A percentile compares a stretch with the other conserved stretches of the same genome.
phyloP scores from a whole-genome alignment of 1,140 invertebrate genomes.

The Diorhabda sublineata region DNA sequence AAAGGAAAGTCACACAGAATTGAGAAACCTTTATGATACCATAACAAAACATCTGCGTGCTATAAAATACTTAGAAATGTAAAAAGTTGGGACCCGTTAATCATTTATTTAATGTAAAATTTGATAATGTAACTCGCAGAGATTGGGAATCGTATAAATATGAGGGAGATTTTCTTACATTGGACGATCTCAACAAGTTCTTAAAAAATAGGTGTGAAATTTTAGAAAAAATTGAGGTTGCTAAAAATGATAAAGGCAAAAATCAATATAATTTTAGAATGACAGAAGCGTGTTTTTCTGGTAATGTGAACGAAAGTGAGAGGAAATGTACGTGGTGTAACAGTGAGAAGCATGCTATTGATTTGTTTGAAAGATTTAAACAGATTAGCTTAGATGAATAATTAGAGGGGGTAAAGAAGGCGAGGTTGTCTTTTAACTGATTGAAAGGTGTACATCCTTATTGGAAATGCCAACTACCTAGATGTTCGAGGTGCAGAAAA shows the following conservation, averaged over 20 bases:
- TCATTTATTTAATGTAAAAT: slow-evolving; percentile 8
- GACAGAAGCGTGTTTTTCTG: neutral
- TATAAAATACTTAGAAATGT: neutral
- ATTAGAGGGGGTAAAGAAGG: neutral
- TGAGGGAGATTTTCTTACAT: slow-evolving; percentile 1
- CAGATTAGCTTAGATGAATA: neutral
- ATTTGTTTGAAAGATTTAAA: neutral
- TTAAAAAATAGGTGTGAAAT: slow-evolving; percentile 9
- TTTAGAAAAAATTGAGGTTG: slow-evolving; percentile 5
- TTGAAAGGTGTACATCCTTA: neutral
- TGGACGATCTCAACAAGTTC: slow-evolving; percentile 14
- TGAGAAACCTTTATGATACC: slow-evolving; percentile 6
- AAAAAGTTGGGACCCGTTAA: neutral
- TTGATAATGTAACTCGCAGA: neutral
- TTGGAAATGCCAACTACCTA: neutral
- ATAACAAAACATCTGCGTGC: neutral
- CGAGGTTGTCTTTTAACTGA: slow-evolving; percentile 7
- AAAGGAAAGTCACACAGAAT: neutral
- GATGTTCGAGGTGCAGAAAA: neutral
- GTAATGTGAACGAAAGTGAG: neutral
- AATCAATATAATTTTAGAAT: neutral
- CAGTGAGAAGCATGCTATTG: slow-evolving; percentile 6
- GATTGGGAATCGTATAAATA: slow-evolving; percentile 14
- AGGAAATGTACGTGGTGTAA: neutral
- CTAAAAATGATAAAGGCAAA: slow-evolving; percentile 1